phyloP scores from a whole-genome alignment of 1,140 invertebrate species.

The Stenopsyche tienmushanensis region DNA sequence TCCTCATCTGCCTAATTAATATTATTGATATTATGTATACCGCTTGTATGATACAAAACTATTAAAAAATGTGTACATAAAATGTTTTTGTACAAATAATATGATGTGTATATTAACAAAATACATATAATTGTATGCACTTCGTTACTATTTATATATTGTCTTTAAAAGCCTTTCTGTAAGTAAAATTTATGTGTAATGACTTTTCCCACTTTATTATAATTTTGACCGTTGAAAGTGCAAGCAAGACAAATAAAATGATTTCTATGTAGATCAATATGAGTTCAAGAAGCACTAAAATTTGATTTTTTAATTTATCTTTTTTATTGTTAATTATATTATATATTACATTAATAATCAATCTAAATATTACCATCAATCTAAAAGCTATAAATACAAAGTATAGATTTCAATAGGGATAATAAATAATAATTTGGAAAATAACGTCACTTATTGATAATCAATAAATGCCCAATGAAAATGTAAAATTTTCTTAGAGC shows the following conservation, averaged over 20 bases:
- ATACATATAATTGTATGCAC: constrained; percentile 5
- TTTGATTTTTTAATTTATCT: not conserved
- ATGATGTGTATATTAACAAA: not conserved
- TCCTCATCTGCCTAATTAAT: no score
- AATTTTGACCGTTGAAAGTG: constrained; percentile 40
- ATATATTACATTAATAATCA: no score
- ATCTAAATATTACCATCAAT: no score
- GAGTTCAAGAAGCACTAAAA: not conserved
- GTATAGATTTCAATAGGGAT: no score
- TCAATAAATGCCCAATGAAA: no score
- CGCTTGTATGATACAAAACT: not conserved
- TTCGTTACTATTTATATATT: constrained; percentile 4
- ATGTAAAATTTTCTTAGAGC: no score
- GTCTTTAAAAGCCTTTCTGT: not conserved
- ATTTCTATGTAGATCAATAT: not conserved
- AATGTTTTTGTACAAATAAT: not conserved
- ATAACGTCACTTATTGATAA: no score
- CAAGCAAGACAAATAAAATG: constrained; percentile 36
- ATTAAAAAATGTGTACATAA: not conserved
- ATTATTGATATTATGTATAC: no score
- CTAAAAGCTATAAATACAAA: no score
- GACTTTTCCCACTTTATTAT: not conserved
- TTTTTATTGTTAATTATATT: no score
- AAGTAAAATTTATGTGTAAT: not conserved
- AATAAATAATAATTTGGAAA: no score